Percentiles rank a stretch among this genome's conserved stretches.
phyloP scores from a whole-genome alignment of 64 coral and sea anemone genomes.

The Montipora capricornis region DNA sequence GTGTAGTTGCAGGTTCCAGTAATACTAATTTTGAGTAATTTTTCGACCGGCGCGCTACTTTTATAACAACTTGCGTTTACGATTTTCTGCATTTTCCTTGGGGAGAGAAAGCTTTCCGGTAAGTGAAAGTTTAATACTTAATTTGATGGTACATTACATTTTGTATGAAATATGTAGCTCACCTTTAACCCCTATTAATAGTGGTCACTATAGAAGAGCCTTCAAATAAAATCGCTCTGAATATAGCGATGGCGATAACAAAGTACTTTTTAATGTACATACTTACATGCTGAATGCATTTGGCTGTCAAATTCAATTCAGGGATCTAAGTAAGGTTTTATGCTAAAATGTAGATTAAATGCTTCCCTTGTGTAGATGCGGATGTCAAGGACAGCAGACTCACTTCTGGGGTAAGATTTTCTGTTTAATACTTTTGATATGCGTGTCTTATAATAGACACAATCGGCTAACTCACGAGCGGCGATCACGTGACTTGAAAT shows the following conservation, averaged over 20 bases:
- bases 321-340: constrained; percentile 7
- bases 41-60: not conserved
- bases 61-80: not conserved
- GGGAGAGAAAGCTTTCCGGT: not conserved
- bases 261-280: not conserved
- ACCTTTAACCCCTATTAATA: not conserved
- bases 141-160: constrained; percentile 5
- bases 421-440: not conserved
- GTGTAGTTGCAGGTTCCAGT: not conserved
- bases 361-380: constrained; percentile 6
- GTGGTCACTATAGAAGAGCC: constrained; percentile 3
- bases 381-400: not conserved
- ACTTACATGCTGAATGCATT: not conserved
- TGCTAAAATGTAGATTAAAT: constrained; percentile 8
- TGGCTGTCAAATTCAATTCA: not conserved
- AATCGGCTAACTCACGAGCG: too few relatives aligned
- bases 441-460: not conserved
- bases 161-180: constrained; percentile 18
- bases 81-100: not conserved
- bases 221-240: not conserved
- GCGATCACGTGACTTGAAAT: too few relatives aligned
- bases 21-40: not conserved
- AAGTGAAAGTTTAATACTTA: not conserved
- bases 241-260: not conserved
- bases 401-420: constrained; percentile 1